Percentiles rank a stretch among this genome's conserved stretches.
Conservation (phyloP, 2,888 invertebrate species). For the Gryllus longicercus region DNA sequence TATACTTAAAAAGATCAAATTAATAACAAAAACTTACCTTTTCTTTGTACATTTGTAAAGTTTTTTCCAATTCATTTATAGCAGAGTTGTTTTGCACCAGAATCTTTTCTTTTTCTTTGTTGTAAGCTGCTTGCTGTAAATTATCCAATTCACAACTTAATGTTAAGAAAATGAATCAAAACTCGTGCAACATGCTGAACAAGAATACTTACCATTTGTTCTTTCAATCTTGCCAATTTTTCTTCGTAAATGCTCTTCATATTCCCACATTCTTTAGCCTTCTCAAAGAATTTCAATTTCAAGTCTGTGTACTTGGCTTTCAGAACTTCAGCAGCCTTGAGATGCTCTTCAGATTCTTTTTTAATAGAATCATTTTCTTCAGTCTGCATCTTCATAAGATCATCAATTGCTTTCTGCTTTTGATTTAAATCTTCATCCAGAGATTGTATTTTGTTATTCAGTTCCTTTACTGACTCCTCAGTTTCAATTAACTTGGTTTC, state of each 20-base stretch:
- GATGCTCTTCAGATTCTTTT: not conserved
- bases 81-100: not conserved
- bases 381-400: not conserved
- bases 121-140: not conserved
- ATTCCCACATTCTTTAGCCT: not conserved
- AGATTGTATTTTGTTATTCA: not conserved
- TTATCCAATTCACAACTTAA: not conserved
- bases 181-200: not conserved
- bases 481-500: not conserved
- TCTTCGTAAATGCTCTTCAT: not conserved
- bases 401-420: not conserved
- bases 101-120: not conserved
- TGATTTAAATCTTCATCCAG: not conserved
- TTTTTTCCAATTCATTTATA: not conserved
- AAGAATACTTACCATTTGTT: not conserved
- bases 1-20: not conserved
- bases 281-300: not conserved
- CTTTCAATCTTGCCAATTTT: not conserved
- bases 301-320: not conserved
- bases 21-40: not conserved
- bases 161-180: not conserved
- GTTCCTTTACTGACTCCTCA: not conserved
- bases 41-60: not conserved
- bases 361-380: not conserved
- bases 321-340: not conserved